Evolutionary conservation across 1,140 invertebrate species (phyloP), one percentile per base, ranked within the genome.

Genomic region (Drosophila parvula): DNA sequence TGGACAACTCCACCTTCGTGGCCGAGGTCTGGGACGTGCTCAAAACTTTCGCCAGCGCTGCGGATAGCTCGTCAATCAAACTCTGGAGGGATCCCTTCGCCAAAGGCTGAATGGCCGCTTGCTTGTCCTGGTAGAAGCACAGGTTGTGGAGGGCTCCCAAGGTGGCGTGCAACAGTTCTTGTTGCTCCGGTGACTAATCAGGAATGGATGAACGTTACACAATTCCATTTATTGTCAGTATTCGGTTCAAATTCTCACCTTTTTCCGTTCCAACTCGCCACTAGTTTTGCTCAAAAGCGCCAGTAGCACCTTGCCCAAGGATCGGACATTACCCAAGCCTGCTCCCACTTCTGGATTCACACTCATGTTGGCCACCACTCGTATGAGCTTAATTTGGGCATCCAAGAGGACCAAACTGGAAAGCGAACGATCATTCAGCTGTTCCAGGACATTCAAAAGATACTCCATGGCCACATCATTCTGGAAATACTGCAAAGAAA

Each of bases 311-410:
- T 62, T 59, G 28, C 93, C 91, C 18, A 94, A 91, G 14, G 71
- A 63, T n/a, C 75, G 68, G 0, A 78, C 71, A 56, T 84, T 84
- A 1, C 91, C 90, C 45, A 96, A 89, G 32, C 92, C 92, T 53
- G 93, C 93, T 10, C 96, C 96, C 47, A 96, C 95, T 14, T 94
- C 93, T 16, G 95, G 93, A 92, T 95, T 95, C 41, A 96, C 95
- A 40, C 95, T 94, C 92, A 96, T 94, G 86, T 96, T 96, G 34
- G 95, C 96, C 48, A 96, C 92, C 5, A 96, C 94, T 27, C 96
- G 92, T 12, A 96, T 94, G 43, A 95, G 92, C 78, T 92, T 92
- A 28, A 92, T 84, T 30, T 92, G 80, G 32, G 91, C 91, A 93
- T 95, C 91, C 36, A 91, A 30, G 0, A 92, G 88, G 2, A 90